A percentile compares a stretch with the other conserved stretches of the same genome.
Evolutionary conservation across 2,888 invertebrate species (phyloP).

Genomic region (Dynastes maya): DNA sequence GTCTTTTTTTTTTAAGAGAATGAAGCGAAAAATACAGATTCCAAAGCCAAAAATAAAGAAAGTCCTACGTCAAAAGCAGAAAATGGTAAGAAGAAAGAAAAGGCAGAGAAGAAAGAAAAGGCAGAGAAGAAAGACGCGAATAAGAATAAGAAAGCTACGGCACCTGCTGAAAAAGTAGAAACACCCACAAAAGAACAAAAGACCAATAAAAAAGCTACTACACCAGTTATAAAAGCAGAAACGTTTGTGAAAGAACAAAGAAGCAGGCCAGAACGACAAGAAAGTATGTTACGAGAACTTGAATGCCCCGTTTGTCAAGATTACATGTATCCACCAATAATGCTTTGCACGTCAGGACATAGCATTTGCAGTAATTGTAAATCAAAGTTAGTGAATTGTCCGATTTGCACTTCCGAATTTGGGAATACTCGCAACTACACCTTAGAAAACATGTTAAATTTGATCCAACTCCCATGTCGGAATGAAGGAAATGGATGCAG

Average conservation of each 20-base stretch:
- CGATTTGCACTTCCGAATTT: slow-evolving; percentile 49
- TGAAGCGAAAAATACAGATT: neutral
- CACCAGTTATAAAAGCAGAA: too few species aligned
- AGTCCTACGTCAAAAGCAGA: neutral
- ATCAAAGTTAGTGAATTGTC: slow-evolving; percentile 50
- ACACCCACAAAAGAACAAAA: too few species aligned
- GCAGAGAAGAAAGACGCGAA: neutral
- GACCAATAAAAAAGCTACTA: too few species aligned
- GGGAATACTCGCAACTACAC: slow-evolving; percentile 51
- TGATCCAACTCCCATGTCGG: slow-evolving; percentile 47
- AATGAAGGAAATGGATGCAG: slow-evolving; percentile 36
- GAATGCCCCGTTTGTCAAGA: slow-evolving; percentile 54
- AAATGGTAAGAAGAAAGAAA: neutral
- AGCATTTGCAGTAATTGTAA: slow-evolving; percentile 51
- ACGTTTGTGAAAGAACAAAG: too few species aligned
- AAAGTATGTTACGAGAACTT: slow-evolving; percentile 35
- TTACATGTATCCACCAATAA: slow-evolving; percentile 53
- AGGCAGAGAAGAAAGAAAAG: neutral
- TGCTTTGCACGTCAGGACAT: slow-evolving; percentile 51
- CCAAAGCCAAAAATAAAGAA: neutral
- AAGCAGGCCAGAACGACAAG: neutral
- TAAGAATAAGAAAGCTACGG: neutral
- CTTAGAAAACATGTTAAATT: slow-evolving; percentile 50
- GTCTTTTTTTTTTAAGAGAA: neutral
- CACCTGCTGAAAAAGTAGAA: neutral